phyloP scores from a whole-genome alignment of 2,888 invertebrate genomes.

The Rhopalosiphum nymphaeae region DNA sequence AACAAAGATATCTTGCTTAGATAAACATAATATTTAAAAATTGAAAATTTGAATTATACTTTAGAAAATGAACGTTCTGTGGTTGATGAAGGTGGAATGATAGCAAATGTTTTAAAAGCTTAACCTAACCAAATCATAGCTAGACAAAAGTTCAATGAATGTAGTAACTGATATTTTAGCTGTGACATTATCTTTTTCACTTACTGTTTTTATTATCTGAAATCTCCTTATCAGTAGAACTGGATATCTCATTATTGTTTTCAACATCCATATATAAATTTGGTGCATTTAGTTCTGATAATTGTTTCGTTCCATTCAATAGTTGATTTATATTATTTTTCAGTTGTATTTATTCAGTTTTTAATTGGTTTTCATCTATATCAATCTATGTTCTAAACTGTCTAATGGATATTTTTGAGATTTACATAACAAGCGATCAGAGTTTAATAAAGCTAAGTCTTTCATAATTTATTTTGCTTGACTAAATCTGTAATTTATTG shows the following conservation, averaged over 20 bases:
- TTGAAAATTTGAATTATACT: too few relatives aligned
- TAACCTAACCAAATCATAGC: not conserved
- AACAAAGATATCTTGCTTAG: not conserved
- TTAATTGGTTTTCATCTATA: not conserved
- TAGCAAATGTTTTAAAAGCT: not conserved
- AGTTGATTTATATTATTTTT: conserved; percentile 1
- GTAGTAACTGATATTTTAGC: not conserved
- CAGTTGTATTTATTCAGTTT: not conserved
- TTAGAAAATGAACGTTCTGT: too few relatives aligned
- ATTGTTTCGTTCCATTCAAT: not conserved
- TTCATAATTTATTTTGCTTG: conserved; percentile 29
- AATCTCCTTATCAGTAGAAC: not conserved
- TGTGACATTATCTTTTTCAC: not conserved
- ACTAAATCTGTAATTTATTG: conserved; percentile 2
- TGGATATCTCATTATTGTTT: not conserved
- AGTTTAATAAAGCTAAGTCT: not conserved
- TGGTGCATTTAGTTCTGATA: not conserved
- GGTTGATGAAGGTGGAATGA: not conserved
- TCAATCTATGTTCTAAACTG: not conserved
- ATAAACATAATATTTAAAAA: too few relatives aligned
- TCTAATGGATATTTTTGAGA: conserved; percentile 13
- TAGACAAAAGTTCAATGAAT: not conserved
- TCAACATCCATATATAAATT: not conserved
- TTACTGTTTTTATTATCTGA: not conserved
- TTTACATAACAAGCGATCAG: not conserved